A percentile compares a stretch with the other conserved stretches of the same genome.
These are phyloP conservation scores for Pholis gunnellus DNA, from an alignment of 2,113 vertebrate genomes.

Conservation along the genomic window DNA sequence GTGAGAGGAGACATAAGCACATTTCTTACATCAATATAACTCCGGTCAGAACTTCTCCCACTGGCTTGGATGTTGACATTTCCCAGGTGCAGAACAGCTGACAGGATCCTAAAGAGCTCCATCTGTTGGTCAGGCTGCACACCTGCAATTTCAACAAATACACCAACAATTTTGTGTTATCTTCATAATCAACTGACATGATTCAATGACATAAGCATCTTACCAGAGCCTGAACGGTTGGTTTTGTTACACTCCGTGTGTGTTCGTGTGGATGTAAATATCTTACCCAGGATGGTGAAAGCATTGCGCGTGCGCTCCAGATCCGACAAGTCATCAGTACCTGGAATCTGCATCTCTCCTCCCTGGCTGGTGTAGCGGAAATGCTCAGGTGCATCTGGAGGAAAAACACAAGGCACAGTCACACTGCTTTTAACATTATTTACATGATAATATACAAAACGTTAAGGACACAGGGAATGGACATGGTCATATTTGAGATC, in stretches of 20 bases:
- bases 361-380: slow-evolving; percentile 86
- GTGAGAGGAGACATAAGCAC: not conserved
- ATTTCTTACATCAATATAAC: slow-evolving; percentile 79
- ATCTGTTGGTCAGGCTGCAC: slow-evolving; percentile 83
- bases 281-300: slow-evolving; percentile 82
- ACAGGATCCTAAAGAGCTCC: slow-evolving; percentile 84
- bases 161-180: not conserved
- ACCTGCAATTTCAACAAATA: slow-evolving; percentile 71
- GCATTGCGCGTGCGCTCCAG: slow-evolving; percentile 81
- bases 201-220: not conserved
- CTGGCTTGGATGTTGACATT: slow-evolving; percentile 80
- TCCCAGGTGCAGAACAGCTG: slow-evolving; percentile 86
- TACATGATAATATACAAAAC: not conserved
- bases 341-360: slow-evolving; percentile 66
- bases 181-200: not conserved
- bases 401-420: not conserved
- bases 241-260: not conserved
- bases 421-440: not conserved
- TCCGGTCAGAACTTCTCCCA: slow-evolving; percentile 77
- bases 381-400: slow-evolving; percentile 78
- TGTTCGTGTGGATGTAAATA: not conserved
- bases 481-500: not conserved
- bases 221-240: not conserved
- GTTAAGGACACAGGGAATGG: not conserved
- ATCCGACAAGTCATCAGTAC: slow-evolving; percentile 74